These are phyloP conservation scores for Thera obeliscata DNA, from an alignment of 2,888 invertebrate genomes.

Conservation along the genomic window DNA sequence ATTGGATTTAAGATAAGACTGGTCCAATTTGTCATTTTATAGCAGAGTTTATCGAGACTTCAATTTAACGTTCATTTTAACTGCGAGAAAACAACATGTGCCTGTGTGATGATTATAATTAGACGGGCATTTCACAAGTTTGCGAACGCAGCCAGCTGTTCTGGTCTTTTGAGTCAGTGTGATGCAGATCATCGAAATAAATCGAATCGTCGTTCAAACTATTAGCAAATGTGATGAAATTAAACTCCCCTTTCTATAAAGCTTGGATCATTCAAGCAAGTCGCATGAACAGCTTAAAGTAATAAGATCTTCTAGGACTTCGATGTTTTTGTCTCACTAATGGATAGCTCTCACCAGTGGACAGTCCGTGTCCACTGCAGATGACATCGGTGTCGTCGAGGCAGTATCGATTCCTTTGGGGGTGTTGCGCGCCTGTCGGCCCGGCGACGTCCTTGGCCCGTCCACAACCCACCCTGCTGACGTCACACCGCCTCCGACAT, in stretches of 20 bases:
- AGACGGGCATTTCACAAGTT: neutral
- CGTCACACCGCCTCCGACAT: conserved; percentile 68
- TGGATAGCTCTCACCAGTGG: neutral
- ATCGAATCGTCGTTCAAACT: no score
- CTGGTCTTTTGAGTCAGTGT: neutral
- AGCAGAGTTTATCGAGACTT: conserved; percentile 4
- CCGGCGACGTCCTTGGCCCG: conserved; percentile 82
- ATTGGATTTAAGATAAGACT: conserved; percentile 16
- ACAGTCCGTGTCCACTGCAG: conserved; percentile 46
- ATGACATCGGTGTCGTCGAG: conserved; percentile 58
- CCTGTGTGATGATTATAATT: neutral
- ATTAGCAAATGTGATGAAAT: neutral
- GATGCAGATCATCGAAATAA: no score
- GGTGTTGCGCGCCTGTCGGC: conserved; percentile 80
- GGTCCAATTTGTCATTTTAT: conserved; percentile 18
- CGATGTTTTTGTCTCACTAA: neutral
- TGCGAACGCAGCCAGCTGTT: neutral
- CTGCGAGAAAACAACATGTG: neutral
- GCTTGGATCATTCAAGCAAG: no score
- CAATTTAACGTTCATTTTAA: neutral
- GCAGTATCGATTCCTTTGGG: conserved; percentile 73
- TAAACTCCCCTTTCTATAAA: neutral
- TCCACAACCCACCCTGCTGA: conserved; percentile 64
- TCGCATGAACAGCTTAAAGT: no score
- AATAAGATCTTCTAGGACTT: neutral